Conservation (phyloP, 2,797 vertebrate genomes). For the Pangasius djambal region DNA sequence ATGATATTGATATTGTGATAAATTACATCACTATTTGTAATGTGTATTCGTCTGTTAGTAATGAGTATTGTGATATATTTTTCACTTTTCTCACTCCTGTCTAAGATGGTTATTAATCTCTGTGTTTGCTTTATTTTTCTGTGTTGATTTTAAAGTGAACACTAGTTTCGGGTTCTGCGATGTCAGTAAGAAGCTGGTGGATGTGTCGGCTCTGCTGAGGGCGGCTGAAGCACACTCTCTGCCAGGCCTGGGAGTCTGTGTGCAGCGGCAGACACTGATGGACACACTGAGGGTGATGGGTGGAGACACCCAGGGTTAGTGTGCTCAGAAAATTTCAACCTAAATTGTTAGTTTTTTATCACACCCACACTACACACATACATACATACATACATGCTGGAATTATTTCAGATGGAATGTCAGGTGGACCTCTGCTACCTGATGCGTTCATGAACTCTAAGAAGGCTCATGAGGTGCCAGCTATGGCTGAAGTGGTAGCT, state of each 20-base stretch:
- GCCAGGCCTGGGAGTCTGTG: conserved; percentile 79
- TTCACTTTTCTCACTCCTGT: background rate
- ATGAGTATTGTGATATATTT: background rate
- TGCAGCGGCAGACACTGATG: conserved; percentile 79
- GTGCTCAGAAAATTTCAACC: conserved; percentile 6
- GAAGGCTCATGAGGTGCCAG: conserved; percentile 96
- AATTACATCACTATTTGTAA: background rate
- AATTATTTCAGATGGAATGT: conserved; percentile 41
- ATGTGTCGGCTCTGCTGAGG: conserved; percentile 75
- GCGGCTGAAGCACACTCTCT: conserved; percentile 81
- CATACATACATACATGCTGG: background rate
- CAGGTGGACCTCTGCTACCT: conserved; percentile 72
- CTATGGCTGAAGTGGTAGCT: conserved; percentile 88
- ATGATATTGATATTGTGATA: background rate
- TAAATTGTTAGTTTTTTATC: background rate
- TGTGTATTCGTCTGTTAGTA: background rate
- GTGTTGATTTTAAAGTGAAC: conserved; percentile 61
- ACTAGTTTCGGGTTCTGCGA: conserved; percentile 82
- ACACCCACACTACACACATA: no score
- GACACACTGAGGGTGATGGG: conserved; percentile 63
- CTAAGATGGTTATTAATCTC: background rate
- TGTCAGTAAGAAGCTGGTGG: conserved; percentile 78
- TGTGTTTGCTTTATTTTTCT: background rate
- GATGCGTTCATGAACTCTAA: conserved; percentile 95
- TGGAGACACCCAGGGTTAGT: conserved; percentile 22